Conservation (phyloP, 1,140 invertebrate species). For the Drosophila athabasca region DNA sequence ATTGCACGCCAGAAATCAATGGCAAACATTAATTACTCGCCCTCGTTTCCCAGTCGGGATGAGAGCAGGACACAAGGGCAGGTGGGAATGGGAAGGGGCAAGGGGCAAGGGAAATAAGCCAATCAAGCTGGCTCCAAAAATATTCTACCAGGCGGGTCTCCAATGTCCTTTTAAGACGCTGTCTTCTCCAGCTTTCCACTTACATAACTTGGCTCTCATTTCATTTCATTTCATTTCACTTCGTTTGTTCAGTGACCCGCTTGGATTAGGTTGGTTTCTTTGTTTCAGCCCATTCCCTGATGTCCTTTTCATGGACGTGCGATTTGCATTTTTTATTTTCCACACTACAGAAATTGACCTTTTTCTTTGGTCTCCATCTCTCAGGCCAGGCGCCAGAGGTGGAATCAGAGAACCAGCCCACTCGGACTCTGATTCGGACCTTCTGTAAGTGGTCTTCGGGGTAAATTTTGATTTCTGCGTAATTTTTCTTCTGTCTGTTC, state of each 20-base stretch:
- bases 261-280: slow-evolving; percentile 4
- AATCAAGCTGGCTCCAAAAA: slow-evolving; percentile 43
- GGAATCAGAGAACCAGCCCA: slow-evolving; percentile 10
- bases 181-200: slow-evolving; percentile 52
- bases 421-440: slow-evolving; percentile 23
- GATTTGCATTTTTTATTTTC: slow-evolving; percentile 74
- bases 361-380: slow-evolving; percentile 26
- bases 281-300: slow-evolving; percentile 52
- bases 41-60: background rate
- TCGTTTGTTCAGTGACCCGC: slow-evolving; percentile 45
- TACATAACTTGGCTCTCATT: slow-evolving; percentile 52
- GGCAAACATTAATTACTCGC: slow-evolving; percentile 51
- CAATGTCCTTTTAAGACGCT: slow-evolving; percentile 53
- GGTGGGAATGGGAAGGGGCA: no score
- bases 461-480: slow-evolving; percentile 75
- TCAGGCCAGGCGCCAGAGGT: background rate
- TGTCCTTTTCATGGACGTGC: slow-evolving; percentile 66
- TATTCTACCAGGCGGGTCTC: slow-evolving; percentile 33
- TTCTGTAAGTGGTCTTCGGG: slow-evolving; percentile 70
- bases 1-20: slow-evolving; percentile 40
- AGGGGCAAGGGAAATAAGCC: background rate
- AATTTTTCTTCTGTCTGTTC: slow-evolving; percentile 64
- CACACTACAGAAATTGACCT: slow-evolving; percentile 48
- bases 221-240: slow-evolving; percentile 54
- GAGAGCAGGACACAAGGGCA: background rate